Evolutionary conservation across 2,797 vertebrate species (phyloP).

Genomic region (Vultur gryphus): DNA sequence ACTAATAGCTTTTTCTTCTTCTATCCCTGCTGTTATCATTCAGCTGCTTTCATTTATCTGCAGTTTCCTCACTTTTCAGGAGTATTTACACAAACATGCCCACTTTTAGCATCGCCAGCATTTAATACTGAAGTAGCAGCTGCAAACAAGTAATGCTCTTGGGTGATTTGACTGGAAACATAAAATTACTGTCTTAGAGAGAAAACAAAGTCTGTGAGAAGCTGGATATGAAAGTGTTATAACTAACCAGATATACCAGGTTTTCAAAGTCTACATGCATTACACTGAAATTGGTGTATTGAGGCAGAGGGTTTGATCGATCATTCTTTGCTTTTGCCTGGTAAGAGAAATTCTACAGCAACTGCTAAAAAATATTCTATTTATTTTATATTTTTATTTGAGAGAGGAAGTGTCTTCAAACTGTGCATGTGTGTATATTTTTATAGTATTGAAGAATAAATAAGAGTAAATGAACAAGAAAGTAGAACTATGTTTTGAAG

Average conservation of each 20-base stretch:
- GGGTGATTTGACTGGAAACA: background rate
- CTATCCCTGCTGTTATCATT: background rate
- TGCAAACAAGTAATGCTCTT: background rate
- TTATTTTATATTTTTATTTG: background rate
- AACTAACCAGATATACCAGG: background rate
- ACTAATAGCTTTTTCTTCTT: conserved; percentile 34
- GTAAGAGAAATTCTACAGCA: background rate
- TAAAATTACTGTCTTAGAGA: background rate
- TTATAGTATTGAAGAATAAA: background rate
- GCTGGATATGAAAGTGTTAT: background rate
- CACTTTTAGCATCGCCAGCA: background rate
- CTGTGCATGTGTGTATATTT: background rate
- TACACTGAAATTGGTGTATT: background rate
- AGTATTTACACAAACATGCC: conserved; percentile 3
- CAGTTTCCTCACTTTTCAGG: conserved; percentile 3
- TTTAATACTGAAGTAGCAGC: background rate
- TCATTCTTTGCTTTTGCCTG: background rate
- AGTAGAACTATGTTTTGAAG: background rate
- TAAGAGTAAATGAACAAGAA: background rate
- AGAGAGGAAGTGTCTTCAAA: background rate
- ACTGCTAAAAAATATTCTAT: background rate
- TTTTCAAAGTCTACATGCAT: background rate
- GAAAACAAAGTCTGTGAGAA: background rate
- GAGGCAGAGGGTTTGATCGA: background rate
- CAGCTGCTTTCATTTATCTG: background rate